A percentile compares a stretch with the other conserved stretches of the same genome.
phyloP scores from a whole-genome alignment of 2,113 vertebrate species.

The Esox niger region DNA sequence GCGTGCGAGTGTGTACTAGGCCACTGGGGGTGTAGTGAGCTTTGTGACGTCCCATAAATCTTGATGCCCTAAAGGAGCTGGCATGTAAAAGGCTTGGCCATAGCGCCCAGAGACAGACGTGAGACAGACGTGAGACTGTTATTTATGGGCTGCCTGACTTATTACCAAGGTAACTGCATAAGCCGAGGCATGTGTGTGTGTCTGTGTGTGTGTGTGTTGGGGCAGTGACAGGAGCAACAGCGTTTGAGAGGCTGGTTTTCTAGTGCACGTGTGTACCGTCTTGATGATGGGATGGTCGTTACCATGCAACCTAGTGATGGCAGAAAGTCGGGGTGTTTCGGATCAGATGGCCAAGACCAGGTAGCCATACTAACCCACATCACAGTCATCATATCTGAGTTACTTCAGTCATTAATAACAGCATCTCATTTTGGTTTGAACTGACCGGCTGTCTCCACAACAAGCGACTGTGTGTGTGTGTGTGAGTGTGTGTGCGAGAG shows the following conservation, averaged over 20 bases:
- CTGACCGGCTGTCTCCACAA: constrained; percentile 18
- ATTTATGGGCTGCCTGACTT: constrained; percentile 37
- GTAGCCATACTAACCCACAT: too few species aligned
- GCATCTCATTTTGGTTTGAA: constrained; percentile 58
- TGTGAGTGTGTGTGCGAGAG: constrained; percentile 8
- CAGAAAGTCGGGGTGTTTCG: too few species aligned
- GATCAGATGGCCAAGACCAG: too few species aligned
- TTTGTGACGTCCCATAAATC: constrained; percentile 3
- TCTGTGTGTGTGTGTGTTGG: background rate
- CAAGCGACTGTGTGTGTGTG: constrained; percentile 18
- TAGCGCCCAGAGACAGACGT: constrained; percentile 26
- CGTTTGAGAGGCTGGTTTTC: too few species aligned
- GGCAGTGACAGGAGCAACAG: background rate
- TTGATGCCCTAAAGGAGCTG: background rate
- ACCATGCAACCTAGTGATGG: background rate
- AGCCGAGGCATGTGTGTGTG: too few species aligned
- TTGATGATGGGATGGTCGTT: too few species aligned
- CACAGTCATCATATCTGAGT: too few species aligned
- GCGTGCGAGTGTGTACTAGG: background rate
- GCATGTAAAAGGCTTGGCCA: constrained; percentile 9
- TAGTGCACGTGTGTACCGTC: background rate
- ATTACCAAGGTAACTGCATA: constrained; percentile 21
- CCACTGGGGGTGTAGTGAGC: background rate
- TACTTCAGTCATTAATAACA: constrained; percentile 75
- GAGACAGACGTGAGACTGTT: constrained; percentile 28